Evolutionary conservation across 1,140 invertebrate genomes (phyloP), one percentile per base, ranked within the genome.

Genomic region (Ceratosolen fusciceps): DNA sequence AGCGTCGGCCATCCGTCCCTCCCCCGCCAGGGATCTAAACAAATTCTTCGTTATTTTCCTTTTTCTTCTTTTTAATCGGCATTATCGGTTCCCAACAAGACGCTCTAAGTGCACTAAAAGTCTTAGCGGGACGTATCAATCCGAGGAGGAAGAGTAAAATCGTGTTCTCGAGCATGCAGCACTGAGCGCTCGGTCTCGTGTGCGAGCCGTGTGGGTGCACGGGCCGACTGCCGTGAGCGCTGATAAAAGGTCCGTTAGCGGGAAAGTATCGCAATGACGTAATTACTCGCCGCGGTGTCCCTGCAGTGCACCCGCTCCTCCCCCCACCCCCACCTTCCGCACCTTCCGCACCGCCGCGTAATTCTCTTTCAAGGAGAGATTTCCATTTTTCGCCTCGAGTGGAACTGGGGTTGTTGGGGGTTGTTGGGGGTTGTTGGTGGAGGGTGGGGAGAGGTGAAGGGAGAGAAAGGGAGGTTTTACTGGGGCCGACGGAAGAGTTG

Each of bases 361-460:
- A 65, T 75, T 75, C 62, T 19, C 62, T 76, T 24, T 52, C 37
- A 68, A 52, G 65, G 29, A 34, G 65, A n/a, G 47, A 77, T 77
- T 76, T 77, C 29, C 65, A 77, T 77, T 77, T 77, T 68, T 77
- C 31, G 47, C 43, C 54, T 54, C 49, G 19, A 47, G 29, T n/a
- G 67, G 7, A 39, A 54, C n/a, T n/a, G n/a, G n/a, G 52, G n/a
- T 21, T 16, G 52, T 4, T 4, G 21, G 5, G 21, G 14, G 21
- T 4, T 21, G 14, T 21, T 8, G n/a, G n/a, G 14, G n/a, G 52
- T 68, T 16, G 34, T 5, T 7, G 24, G 21, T 37, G n/a, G 65
- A 47, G 31, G n/a, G 9, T 31, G 26, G 9, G 60, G 31, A 29
- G 47, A 2, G 34, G 14, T 24, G 68, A 29, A 37, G 31, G 37